These are phyloP conservation scores for Pemphigus obesinymphae DNA, from an alignment of 1,140 invertebrate species.

Conservation along the genomic window DNA sequence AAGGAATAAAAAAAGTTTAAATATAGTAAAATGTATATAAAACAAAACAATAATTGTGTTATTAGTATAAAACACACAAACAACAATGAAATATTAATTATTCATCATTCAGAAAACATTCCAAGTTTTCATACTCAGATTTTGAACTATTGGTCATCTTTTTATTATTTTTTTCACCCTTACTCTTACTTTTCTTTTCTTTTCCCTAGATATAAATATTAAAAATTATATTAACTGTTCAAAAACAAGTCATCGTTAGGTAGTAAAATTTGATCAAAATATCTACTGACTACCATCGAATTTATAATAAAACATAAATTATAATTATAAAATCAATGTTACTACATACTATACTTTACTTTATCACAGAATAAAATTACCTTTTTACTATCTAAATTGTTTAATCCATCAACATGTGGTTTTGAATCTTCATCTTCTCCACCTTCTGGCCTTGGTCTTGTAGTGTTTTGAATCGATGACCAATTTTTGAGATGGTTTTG, in stretches of 20 bases:
- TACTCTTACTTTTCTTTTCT: conserved; percentile 20
- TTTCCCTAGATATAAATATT: background rate
- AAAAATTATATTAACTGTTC: background rate
- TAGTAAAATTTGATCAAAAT: background rate
- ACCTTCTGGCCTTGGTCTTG: conserved; percentile 60
- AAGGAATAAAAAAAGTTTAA: too few relatives aligned
- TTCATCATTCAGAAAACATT: conserved; percentile 23
- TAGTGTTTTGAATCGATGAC: conserved; percentile 54
- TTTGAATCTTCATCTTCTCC: conserved; percentile 54
- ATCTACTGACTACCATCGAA: background rate
- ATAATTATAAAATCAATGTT: too few relatives aligned
- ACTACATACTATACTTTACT: too few relatives aligned
- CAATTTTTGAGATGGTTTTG: background rate
- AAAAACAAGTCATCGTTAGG: background rate
- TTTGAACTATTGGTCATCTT: conserved; percentile 1
- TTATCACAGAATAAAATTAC: too few relatives aligned
- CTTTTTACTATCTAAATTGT: background rate
- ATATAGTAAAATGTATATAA: background rate
- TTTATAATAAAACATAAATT: background rate
- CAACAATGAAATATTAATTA: background rate
- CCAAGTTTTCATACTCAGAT: conserved; percentile 28
- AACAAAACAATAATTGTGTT: background rate
- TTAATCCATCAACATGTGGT: background rate
- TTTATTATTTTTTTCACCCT: conserved; percentile 12
- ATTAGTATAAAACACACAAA: background rate